A percentile compares a stretch with the other conserved stretches of the same genome.
These are phyloP conservation scores for Coelopa pilipes DNA, from an alignment of 2,888 invertebrate species.

Conservation along the genomic window DNA sequence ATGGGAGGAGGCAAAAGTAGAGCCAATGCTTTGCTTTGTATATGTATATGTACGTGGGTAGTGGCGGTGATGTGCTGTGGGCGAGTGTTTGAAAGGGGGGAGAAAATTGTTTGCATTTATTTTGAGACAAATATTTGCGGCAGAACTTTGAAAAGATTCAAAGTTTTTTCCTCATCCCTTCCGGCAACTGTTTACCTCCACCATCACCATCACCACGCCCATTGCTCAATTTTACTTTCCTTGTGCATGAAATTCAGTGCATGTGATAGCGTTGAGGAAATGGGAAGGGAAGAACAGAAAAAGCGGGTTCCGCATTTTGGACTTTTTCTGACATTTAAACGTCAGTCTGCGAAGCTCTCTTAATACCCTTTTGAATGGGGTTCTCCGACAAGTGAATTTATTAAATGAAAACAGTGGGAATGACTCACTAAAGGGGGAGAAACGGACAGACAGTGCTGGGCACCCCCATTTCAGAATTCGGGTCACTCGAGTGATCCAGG, in stretches of 20 bases:
- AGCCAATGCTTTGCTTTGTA: no score
- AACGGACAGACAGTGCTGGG: no score
- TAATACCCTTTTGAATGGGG: conserved; percentile 25
- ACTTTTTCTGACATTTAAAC: conserved; percentile 25
- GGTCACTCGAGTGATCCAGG: no score
- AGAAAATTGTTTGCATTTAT: conserved; percentile 34
- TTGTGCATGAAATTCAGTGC: no score
- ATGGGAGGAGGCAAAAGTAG: no score
- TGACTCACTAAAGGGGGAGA: not conserved
- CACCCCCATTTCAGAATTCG: no score
- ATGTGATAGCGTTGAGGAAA: not conserved
- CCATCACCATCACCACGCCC: no score
- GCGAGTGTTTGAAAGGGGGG: not conserved
- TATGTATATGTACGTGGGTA: not conserved
- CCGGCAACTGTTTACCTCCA: not conserved
- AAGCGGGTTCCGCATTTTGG: conserved; percentile 10
- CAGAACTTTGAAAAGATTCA: conserved; percentile 29
- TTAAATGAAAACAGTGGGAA: conserved; percentile 6
- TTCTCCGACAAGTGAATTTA: conserved; percentile 13
- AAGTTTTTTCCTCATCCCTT: conserved; percentile 18
- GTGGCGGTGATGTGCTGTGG: not conserved
- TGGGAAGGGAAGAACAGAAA: not conserved
- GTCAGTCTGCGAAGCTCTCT: conserved; percentile 10
- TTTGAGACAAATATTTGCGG: conserved; percentile 32
- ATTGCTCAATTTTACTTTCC: no score